Base-by-base conservation (phyloP, 1,140 invertebrate species). In the Goniozus legneri region DNA sequence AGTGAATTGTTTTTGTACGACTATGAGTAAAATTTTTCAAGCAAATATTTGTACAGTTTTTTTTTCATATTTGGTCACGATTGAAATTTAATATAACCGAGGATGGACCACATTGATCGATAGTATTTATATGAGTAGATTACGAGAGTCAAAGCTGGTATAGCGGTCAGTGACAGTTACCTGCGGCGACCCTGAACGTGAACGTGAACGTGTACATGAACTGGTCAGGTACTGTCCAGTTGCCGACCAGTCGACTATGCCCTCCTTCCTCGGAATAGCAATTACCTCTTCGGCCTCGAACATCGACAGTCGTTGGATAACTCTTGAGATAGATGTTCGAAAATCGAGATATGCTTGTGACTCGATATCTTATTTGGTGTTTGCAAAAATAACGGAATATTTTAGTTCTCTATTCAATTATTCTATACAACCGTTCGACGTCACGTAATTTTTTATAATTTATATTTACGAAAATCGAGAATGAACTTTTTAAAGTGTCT, bases 201-300 rank as follows among this genome's bases (percentile, higher is more conserved):
- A 71, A 64, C 69, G 59, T 69, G 69, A 72, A 69, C 66, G 59
- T 69, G 62, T 70, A 68, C 60, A 57, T 60, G 63, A 68, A 64
- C 58, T 62, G 67, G 61, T 63, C 61, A 64, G 58, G 45, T 58
- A 58, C 56, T 64, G 58, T 60, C 60, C 64, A 55, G 54, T 59
- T 45, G 52, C 55, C 60, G 56, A 54, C 62, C 52, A 64, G 52
- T 53, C 47, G 57, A 48, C 52, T 45, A 36, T 62, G 51, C 48
- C 55, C 60, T 62, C 54, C 59, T 64, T 68, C 60, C 60, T 55
- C 62, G 44, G 60, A 67, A 67, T 64, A 69, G 55, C 58, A 60
- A 67, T 60, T 65, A 60, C 54, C 54, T 56, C 56, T 60, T 64
- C 62, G 52, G 55, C 58, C 57, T 55, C 49, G 57, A 54, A 58